Conservation (phyloP, 2,888 invertebrate species). For the Metallyticus violacea region DNA sequence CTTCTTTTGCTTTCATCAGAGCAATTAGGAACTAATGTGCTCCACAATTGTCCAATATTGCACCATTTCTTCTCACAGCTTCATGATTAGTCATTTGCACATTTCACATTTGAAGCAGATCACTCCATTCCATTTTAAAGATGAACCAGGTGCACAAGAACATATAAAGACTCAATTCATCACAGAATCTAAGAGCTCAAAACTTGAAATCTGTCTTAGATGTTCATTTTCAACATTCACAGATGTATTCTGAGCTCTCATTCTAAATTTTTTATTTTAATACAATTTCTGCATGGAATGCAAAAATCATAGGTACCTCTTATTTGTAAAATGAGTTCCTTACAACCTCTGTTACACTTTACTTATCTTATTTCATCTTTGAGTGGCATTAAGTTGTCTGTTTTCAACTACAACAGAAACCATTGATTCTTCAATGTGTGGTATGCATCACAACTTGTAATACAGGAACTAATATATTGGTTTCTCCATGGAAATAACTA, state of each 20-base stretch:
- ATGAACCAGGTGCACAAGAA: not conserved
- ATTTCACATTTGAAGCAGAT: not conserved
- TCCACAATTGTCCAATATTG: not conserved
- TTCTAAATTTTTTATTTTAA: not conserved
- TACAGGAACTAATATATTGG: constrained; percentile 14
- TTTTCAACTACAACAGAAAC: not conserved
- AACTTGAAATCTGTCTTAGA: not conserved
- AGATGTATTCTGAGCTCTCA: not conserved
- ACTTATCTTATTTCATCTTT: not conserved
- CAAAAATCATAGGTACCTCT: not conserved
- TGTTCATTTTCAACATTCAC: not conserved
- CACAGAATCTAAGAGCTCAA: not conserved
- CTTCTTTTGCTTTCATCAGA: not conserved
- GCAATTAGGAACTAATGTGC: not conserved
- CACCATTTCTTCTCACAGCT: not conserved
- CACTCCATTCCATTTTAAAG: not conserved
- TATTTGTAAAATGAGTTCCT: not conserved
- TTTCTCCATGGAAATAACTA: not conserved
- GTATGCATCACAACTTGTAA: not conserved
- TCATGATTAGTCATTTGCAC: not conserved
- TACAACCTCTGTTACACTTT: not conserved
- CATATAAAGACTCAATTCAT: not conserved
- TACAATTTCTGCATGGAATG: not conserved
- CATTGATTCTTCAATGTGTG: not conserved
- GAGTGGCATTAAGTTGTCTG: no score